Base-by-base conservation (phyloP, 2,888 invertebrate genomes). In the Hyles lineata region DNA sequence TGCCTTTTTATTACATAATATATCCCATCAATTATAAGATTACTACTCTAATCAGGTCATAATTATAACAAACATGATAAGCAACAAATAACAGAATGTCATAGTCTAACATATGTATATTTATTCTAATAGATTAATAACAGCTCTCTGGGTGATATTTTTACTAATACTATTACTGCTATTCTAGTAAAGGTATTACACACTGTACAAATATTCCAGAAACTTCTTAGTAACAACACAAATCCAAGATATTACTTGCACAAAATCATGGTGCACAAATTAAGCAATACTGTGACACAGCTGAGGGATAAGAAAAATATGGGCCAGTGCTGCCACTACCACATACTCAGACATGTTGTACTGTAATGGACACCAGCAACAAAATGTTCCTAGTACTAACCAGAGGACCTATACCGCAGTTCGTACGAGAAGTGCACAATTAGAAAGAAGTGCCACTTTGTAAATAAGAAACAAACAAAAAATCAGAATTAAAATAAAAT, bases 41-140 rank as follows among this genome's bases (percentile, higher is more conserved):
- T 50, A 67, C 43, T 67, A 67, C 23, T 67, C 21, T 67, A 25
- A 67, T 23, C 50, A 67, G 63, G 35, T 32, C 63, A n/a, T 63
- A 11, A 21, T 35, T 35, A 21, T n/a, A 63, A 11, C n/a, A 63
- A 29, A 35, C 25, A 23, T 61, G 29, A 43, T 35, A 35, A 63
- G 21, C 21, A 43, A 63, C 35, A 11, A 43, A 63, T 63, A 63
- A n/a, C 55, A 55, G 8, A 63, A 43, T 67, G 50, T 11, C 21
- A 43, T 17, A 50, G 1, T 23, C 17, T 23, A 67, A 67, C 23
- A 43, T 50, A 43, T 35, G 35, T 63, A 63, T 21, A 63, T 11
- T 35, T 35, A 43, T 43, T 63, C 21, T 50, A 67, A 67, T 7
- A 43, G 23, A 23, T 67, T 17, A 21, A 35, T 21, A 63, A n/a